A percentile compares a stretch with the other conserved stretches of the same genome.
phyloP scores from a whole-genome alignment of 2,888 invertebrate species.

The Apodemia mormo region DNA sequence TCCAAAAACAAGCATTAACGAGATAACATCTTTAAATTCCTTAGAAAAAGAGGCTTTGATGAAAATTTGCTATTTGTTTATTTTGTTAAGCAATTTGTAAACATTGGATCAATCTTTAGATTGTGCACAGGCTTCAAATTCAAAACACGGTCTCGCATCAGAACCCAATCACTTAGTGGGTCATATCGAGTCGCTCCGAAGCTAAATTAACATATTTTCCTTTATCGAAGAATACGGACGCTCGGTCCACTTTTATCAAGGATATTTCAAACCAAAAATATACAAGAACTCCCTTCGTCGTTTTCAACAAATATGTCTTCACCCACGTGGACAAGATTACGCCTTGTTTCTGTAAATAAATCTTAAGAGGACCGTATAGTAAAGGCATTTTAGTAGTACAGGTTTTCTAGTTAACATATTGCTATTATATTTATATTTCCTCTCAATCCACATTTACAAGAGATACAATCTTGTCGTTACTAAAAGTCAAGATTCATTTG shows the following conservation, averaged over 20 bases:
- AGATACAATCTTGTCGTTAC: no score
- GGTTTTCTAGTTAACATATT: not conserved
- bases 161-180: constrained; percentile 80
- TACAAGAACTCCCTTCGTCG: constrained; percentile 54
- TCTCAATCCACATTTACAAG: no score
- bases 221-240: constrained; percentile 73
- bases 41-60: constrained; percentile 1
- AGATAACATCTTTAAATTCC: not conserved
- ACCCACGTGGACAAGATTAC: constrained; percentile 75
- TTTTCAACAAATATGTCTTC: constrained; percentile 71
- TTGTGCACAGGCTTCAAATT: constrained; percentile 60
- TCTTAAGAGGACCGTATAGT: constrained; percentile 58
- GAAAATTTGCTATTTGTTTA: constrained; percentile 44
- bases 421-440: not conserved
- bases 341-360: constrained; percentile 69
- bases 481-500: no score
- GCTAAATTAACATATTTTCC: constrained; percentile 79
- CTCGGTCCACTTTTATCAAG: constrained; percentile 67
- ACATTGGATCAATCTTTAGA: constrained; percentile 66
- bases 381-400: not conserved
- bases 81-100: constrained; percentile 67
- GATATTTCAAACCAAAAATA: constrained; percentile 69
- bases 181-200: constrained; percentile 70
- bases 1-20: not conserved
- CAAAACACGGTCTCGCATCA: constrained; percentile 68